These are phyloP conservation scores for Platanista minor DNA, from an alignment of 2,113 vertebrate genomes.

Conservation along the genomic window DNA sequence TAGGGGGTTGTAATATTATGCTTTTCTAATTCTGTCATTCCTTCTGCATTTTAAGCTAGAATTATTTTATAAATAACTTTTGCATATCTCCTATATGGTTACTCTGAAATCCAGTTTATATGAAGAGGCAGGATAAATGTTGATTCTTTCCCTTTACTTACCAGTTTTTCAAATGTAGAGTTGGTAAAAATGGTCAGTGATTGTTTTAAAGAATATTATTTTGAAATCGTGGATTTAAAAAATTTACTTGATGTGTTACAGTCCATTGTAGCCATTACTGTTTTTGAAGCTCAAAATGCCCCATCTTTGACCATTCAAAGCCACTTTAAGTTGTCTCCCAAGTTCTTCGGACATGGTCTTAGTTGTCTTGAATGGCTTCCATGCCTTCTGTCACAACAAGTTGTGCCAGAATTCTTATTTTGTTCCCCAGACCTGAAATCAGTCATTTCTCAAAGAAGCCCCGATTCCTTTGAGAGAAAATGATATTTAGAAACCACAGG, in stretches of 20 bases:
- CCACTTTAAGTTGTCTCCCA: background rate
- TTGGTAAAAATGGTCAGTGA: background rate
- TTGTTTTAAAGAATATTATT: conserved; percentile 20
- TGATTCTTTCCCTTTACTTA: background rate
- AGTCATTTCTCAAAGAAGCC: background rate
- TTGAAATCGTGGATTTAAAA: background rate
- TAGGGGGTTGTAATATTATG: background rate
- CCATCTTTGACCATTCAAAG: background rate
- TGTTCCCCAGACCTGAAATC: background rate
- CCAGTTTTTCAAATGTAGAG: background rate
- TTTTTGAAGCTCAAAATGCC: background rate
- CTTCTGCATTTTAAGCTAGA: background rate
- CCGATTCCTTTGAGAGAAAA: background rate
- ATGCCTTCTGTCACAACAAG: background rate
- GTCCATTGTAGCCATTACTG: background rate
- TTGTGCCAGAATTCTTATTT: background rate
- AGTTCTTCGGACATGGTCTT: background rate
- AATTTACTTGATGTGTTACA: background rate
- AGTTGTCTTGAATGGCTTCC: background rate
- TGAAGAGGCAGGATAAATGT: background rate
- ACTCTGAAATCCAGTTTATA: background rate
- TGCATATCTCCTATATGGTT: background rate
- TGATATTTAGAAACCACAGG: background rate
- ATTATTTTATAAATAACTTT: background rate
- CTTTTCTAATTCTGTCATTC: background rate